These are phyloP conservation scores for Leptoclinus maculatus DNA, from an alignment of 2,797 vertebrate genomes.

Conservation along the genomic window DNA sequence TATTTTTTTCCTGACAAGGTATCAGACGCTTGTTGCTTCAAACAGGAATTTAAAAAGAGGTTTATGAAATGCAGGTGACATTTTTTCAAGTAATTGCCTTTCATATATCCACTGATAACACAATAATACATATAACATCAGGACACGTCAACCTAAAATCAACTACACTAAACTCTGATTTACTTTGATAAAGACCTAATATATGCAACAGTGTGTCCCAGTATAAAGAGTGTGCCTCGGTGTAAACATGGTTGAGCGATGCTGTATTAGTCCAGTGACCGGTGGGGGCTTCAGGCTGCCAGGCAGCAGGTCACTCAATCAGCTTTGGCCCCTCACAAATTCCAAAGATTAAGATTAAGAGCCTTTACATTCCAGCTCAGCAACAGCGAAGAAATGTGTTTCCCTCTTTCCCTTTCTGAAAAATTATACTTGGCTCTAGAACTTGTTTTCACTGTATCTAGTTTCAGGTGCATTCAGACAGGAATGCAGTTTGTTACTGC, in stretches of 20 bases:
- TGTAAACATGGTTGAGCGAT: slow-evolving; percentile 12
- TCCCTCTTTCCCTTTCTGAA: slow-evolving; percentile 7
- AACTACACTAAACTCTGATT: neutral
- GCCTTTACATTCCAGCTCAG: slow-evolving; percentile 69
- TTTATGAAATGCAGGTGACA: neutral
- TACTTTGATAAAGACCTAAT: neutral
- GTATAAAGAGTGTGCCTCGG: neutral
- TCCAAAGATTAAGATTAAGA: slow-evolving; percentile 76
- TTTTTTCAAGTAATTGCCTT: neutral
- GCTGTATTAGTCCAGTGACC: slow-evolving; percentile 24
- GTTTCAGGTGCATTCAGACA: slow-evolving; percentile 5
- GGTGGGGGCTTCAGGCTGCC: slow-evolving; percentile 10
- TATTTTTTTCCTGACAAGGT: slow-evolving; percentile 20
- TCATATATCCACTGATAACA: neutral
- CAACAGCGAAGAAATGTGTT: slow-evolving; percentile 28
- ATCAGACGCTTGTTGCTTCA: neutral
- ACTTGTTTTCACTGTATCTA: neutral
- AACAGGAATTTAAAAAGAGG: neutral
- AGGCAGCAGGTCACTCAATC: slow-evolving; percentile 60
- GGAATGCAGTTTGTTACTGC: neutral
- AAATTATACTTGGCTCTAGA: neutral
- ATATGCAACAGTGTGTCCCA: neutral
- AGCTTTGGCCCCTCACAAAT: slow-evolving; percentile 64
- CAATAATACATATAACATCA: neutral
- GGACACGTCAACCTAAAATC: neutral